A percentile compares a stretch with the other conserved stretches of the same genome.
These are phyloP conservation scores for Chionomys nivalis DNA, from an alignment of 2,113 vertebrate species.

Conservation along the genomic window DNA sequence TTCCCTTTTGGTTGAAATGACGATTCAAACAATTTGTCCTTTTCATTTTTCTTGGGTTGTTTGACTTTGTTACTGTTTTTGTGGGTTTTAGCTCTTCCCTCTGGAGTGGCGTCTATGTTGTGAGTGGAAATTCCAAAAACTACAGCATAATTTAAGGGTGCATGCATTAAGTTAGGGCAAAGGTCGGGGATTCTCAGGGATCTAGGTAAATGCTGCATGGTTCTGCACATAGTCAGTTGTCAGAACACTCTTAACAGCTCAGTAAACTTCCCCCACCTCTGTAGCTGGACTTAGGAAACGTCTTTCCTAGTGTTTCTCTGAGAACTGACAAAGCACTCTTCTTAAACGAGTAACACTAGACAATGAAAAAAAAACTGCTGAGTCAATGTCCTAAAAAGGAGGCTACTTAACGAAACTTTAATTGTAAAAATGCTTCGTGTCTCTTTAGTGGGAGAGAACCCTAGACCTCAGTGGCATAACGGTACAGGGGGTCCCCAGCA, in stretches of 20 bases:
- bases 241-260: neutral
- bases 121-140: neutral
- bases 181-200: neutral
- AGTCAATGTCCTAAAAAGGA: neutral
- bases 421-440: neutral
- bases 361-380: neutral
- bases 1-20: neutral
- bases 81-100: neutral
- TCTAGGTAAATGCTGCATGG: neutral
- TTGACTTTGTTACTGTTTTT: neutral
- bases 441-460: neutral
- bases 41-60: conserved; percentile 19
- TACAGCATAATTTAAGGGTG: neutral
- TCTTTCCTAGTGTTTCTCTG: neutral
- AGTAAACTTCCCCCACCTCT: neutral
- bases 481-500: neutral
- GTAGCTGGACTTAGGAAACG: neutral
- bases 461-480: neutral
- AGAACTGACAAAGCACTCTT: neutral
- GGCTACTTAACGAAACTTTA: neutral
- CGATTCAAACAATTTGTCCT: neutral
- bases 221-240: neutral
- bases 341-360: neutral
- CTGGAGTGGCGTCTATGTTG: neutral
- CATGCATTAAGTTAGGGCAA: neutral